These are phyloP conservation scores for Typhlichthys eigenmanni DNA, from an alignment of 2,797 vertebrate species.

Conservation along the genomic window DNA sequence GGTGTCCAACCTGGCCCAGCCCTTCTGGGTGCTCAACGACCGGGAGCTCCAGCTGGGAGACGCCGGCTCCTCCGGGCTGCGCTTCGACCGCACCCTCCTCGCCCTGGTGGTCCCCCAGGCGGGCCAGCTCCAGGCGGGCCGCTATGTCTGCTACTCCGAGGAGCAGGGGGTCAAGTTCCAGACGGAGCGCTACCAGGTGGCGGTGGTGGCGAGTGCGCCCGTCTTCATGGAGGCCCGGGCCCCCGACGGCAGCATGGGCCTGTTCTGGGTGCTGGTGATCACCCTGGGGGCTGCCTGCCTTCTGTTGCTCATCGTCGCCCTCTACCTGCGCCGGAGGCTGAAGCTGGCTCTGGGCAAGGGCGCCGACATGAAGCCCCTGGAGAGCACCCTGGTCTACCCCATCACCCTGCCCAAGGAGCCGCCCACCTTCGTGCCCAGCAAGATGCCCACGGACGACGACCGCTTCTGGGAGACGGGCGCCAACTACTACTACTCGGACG, in stretches of 20 bases:
- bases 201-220: conserved; percentile 81
- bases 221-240: conserved; percentile 87
- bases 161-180: conserved; percentile 86
- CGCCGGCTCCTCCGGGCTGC: conserved; percentile 69
- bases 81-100: conserved; percentile 82
- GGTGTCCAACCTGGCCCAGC: conserved; percentile 90
- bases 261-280: conserved; percentile 92
- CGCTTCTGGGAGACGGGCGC: conserved; percentile 94
- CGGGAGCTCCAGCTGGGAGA: conserved; percentile 75
- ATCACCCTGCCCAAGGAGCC: conserved; percentile 92
- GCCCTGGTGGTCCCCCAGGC: conserved; percentile 85
- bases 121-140: conserved; percentile 79
- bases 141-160: conserved; percentile 88
- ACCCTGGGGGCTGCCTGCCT: conserved; percentile 87
- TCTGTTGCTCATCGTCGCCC: conserved; percentile 83
- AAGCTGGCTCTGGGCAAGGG: conserved; percentile 88
- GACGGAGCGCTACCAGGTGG: conserved; percentile 85
- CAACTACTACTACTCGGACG: conserved; percentile 94
- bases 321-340: conserved; percentile 87
- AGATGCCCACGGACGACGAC: conserved; percentile 87
- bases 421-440: conserved; percentile 86
- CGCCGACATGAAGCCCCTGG: conserved; percentile 84
- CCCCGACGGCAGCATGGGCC: conserved; percentile 86
- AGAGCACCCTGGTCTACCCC: conserved; percentile 93
- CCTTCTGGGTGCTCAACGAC: conserved; percentile 87